Base-by-base conservation (phyloP, 2,888 invertebrate species). In the Nesidiocoris tenuis region DNA sequence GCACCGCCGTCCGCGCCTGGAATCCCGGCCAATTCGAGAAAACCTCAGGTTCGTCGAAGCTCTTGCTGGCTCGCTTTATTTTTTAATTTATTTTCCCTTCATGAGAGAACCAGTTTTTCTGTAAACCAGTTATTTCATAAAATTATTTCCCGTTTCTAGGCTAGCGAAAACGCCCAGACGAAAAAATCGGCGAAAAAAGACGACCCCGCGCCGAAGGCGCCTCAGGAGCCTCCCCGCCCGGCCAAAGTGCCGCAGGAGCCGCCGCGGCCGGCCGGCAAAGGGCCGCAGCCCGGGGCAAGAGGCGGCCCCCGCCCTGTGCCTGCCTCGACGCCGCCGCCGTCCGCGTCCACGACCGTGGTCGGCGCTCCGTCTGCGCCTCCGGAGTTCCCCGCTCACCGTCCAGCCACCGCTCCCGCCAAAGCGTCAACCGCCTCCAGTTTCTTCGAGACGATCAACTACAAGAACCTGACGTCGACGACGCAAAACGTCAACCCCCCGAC, bases 331-430 rank as follows among this genome's bases (percentile, higher is more conserved):
- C 63, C 63, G 22, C n/a, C 23, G 12, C 63, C 25, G 65, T 19
- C 39, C 39, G 65, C 65, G 2, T 21, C 65, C 65, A 65, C 65
- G 54, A 65, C 65, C 12, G 54, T 67, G 22, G 67, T 67, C 22
- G 67, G 67, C 17, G 56, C 67, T 9, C 67, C 67, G 16, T 57
- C 67, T n/a, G 67, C 67, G 39, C 65, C 65, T 1, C 39, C 65
- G 7, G 54, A n/a, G n/a, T n/a, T n/a, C n/a, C n/a, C n/a, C n/a
- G n/a, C n/a, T n/a, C n/a, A n/a, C n/a, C n/a, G n/a, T n/a, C 12
- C 54, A 54, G 9, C 9, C 7, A 12, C 54, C 54, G 54, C 54
- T 18, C 59, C 59, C 5, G 67, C 23, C 56, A n/a, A n/a, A n/a
- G 55, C 16, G 9, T 23, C 67, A 18, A 65, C 25, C 39, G 1